Evolutionary conservation across 2,113 vertebrate genomes (phyloP), one percentile per base, ranked within the genome.

Genomic region (Microtus pennsylvanicus): DNA sequence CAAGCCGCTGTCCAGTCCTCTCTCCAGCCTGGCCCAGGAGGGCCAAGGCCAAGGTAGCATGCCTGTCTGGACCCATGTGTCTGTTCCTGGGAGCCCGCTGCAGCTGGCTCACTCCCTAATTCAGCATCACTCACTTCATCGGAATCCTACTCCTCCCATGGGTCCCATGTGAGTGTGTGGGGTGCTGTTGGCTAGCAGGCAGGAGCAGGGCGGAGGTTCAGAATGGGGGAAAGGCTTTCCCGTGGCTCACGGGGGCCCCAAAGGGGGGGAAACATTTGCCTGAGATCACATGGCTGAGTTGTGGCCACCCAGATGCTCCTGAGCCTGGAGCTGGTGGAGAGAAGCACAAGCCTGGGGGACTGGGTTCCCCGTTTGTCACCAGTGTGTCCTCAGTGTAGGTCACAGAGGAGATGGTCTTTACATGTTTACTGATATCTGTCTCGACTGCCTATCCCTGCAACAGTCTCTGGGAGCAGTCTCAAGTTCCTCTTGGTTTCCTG

Each of bases 31-130:
- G 38, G 45, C 55, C 7, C 28, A 85, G 89, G 61, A 52, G 5
- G 45, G 88, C 45, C 86, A 78, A 38, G n/a, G 50, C 52, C 77
- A 76, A 42, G 50, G 72, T 26, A 26, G 21, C 22, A n/a, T 65
- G 38, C 63, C 1, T 7, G 63, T 74, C 21, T 81, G 88, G 58
- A 45, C 28, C 21, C 30, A 2, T 1, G 38, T 30, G 35, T 45
- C 3, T 9, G 96, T 52, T 67, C 70, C n/a, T 28, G 81, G 91
- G 77, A 96, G 77, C 38, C 7, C 2, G 67, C 38, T 89, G 55
- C 50, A 67, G 87, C 87, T 88, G 81, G 85, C 90, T 96, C 38
- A 81, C 22, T 33, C 76, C 47, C 55, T 94, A 83, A 91, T 70
- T 90, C 93, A 94, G 77, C 52, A 38, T 70, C 72, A 47, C 76